phyloP scores from a whole-genome alignment of 2,797 vertebrate species.

The Lemur catta region DNA sequence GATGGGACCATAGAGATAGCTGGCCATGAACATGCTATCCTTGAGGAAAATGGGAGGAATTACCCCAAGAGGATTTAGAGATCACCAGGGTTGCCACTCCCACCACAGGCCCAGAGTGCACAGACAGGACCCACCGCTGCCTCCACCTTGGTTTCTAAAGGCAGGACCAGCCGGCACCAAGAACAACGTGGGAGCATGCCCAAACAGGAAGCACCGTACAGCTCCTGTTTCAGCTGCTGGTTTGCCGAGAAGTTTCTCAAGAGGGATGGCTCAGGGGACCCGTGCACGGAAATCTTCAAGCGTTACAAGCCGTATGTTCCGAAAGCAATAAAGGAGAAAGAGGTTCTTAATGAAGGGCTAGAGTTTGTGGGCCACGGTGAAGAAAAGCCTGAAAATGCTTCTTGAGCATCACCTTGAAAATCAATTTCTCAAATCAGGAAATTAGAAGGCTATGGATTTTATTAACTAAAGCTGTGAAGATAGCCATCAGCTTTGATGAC shows the following conservation, averaged over 20 bases:
- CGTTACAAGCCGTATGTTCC: slow-evolving; percentile 93
- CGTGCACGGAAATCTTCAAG: slow-evolving; percentile 91
- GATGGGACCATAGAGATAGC: no score
- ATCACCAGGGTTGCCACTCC: no score
- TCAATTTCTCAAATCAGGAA: neutral
- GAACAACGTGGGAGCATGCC: slow-evolving; percentile 87
- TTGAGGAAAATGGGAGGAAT: no score
- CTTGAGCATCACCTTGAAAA: slow-evolving; percentile 68
- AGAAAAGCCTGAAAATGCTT: slow-evolving; percentile 79
- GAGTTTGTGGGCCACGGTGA: slow-evolving; percentile 82
- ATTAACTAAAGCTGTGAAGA: neutral
- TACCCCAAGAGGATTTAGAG: no score
- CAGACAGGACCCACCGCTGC: no score
- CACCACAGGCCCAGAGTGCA: no score
- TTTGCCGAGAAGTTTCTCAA: slow-evolving; percentile 97
- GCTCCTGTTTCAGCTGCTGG: slow-evolving; percentile 98
- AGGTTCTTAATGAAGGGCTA: slow-evolving; percentile 94
- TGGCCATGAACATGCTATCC: no score
- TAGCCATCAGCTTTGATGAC: neutral
- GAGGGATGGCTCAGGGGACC: slow-evolving; percentile 91
- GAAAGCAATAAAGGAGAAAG: slow-evolving; percentile 96
- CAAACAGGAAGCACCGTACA: slow-evolving; percentile 95
- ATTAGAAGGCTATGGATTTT: neutral
- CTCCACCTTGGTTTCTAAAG: no score
- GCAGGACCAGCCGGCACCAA: no score